These are phyloP conservation scores for Parnassius orleans DNA, from an alignment of 2,888 invertebrate genomes.

Conservation along the genomic window DNA sequence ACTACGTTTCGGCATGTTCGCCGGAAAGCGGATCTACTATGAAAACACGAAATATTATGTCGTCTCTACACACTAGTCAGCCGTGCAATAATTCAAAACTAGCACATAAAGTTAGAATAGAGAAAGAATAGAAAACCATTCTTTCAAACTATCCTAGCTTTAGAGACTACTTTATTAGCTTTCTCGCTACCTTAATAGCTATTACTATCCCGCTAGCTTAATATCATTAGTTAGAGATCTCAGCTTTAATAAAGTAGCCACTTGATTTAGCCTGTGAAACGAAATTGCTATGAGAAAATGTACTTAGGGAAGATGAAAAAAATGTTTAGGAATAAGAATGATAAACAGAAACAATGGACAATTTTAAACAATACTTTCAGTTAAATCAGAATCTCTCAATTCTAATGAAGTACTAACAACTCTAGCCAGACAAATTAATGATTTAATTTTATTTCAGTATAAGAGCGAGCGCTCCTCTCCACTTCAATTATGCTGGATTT, in stretches of 20 bases:
- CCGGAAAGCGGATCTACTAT: no score
- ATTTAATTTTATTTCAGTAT: slow-evolving; percentile 40
- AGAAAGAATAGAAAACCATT: not conserved
- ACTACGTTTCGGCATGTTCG: no score
- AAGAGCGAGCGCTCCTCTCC: slow-evolving; percentile 31
- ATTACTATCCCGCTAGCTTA: no score
- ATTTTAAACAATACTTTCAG: slow-evolving; percentile 11
- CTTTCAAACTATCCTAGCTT: not conserved
- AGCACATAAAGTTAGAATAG: no score
- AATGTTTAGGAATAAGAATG: not conserved
- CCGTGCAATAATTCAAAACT: no score
- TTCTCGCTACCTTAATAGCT: no score
- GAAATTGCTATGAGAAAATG: not conserved
- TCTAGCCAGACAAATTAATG: slow-evolving; percentile 33
- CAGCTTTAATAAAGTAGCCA: no score
- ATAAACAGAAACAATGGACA: not conserved
- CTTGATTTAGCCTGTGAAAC: not conserved
- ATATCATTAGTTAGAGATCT: no score
- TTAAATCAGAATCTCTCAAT: slow-evolving; percentile 30
- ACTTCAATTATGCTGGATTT: slow-evolving; percentile 39
- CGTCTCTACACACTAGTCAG: no score
- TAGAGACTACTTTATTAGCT: not conserved
- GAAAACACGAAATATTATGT: no score
- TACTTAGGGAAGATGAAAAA: not conserved
- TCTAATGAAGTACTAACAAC: slow-evolving; percentile 29